Conservation (phyloP, 92 coral and sea anemone species). For the Hydrozoanthus gracilis region DNA sequence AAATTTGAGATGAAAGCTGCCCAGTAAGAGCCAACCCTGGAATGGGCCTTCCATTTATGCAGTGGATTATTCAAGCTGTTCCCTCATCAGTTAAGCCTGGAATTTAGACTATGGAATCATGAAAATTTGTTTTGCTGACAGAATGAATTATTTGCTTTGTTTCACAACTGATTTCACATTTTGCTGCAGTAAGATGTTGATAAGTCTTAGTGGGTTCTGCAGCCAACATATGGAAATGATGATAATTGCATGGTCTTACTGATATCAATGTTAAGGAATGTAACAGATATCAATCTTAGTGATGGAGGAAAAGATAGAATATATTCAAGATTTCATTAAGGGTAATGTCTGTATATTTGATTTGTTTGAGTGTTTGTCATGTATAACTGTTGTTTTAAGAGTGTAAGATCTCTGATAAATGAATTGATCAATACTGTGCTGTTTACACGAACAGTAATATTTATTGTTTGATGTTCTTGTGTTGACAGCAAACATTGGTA, state of each 20-base stretch:
- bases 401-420: background rate
- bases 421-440: too few species aligned
- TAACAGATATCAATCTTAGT: background rate
- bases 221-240: background rate
- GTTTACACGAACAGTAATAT: background rate
- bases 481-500: too few species aligned
- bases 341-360: background rate
- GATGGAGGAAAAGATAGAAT: constrained; percentile 5
- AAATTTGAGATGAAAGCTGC: constrained; percentile 16
- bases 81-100: background rate
- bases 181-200: background rate
- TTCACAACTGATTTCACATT: background rate
- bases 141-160: background rate
- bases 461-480: background rate
- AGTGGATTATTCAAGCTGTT: background rate
- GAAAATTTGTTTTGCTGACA: background rate
- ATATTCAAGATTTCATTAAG: background rate
- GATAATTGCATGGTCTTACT: background rate
- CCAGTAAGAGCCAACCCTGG: background rate
- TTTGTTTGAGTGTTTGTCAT: background rate
- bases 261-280: background rate
- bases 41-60: background rate
- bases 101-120: background rate
- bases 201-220: background rate
- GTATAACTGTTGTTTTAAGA: background rate